Evolutionary conservation across 2,113 vertebrate species (phyloP).

Genomic region (Sebastes schlegelii): DNA sequence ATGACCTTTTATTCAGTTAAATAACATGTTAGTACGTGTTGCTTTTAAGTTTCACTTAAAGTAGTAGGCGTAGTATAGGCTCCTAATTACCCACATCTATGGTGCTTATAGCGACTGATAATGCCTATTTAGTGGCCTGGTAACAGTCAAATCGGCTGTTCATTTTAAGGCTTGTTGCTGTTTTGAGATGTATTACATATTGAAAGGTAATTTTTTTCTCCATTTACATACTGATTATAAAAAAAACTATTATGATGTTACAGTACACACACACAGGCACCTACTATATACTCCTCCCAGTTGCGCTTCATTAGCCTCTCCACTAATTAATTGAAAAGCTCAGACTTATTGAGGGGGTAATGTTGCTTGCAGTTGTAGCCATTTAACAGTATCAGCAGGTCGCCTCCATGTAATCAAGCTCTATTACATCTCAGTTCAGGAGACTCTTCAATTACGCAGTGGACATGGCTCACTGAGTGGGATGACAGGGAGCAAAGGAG

Average conservation of each 20-base stretch:
- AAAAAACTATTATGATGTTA: constrained; percentile 2
- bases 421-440: constrained; percentile 35
- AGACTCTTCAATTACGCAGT: constrained; percentile 33
- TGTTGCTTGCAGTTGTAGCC: constrained; percentile 46
- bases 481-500: constrained; percentile 2
- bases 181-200: not conserved
- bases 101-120: too few relatives aligned
- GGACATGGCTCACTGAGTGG: constrained; percentile 3
- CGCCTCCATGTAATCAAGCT: constrained; percentile 36
- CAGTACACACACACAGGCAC: not conserved
- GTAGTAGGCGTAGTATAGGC: too few relatives aligned
- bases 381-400: constrained; percentile 52
- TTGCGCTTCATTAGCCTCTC: constrained; percentile 33
- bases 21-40: too few relatives aligned
- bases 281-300: not conserved
- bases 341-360: constrained; percentile 42
- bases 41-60: too few relatives aligned
- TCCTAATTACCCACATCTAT: too few relatives aligned
- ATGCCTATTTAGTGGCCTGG: too few relatives aligned
- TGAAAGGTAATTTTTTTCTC: not conserved
- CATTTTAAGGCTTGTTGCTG: not conserved
- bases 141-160: not conserved
- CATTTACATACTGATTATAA: not conserved
- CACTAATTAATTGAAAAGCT: constrained; percentile 49
- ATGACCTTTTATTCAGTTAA: too few relatives aligned